A percentile compares a stretch with the other conserved stretches of the same genome.
Evolutionary conservation across 2,888 invertebrate species (phyloP).

Genomic region (Rhabditoides inermis): DNA sequence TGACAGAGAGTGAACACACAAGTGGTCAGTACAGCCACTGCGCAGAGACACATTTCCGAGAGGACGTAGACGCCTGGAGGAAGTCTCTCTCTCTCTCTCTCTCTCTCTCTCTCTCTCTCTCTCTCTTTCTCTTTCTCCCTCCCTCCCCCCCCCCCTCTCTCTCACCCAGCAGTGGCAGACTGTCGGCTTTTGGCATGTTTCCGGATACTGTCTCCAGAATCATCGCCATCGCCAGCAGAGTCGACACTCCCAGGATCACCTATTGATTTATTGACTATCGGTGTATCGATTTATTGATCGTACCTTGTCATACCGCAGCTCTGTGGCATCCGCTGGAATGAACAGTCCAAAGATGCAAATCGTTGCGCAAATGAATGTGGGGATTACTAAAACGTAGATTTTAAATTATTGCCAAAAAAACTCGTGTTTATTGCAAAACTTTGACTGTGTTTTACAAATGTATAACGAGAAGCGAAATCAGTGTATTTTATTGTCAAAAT

Average conservation of each 20-base stretch:
- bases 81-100: not conserved
- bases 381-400: not conserved
- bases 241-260: slow-evolving; percentile 4
- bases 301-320: slow-evolving; percentile 3
- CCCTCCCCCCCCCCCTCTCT: not conserved
- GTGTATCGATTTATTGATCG: too few relatives aligned
- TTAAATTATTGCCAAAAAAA: too few relatives aligned
- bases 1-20: slow-evolving; percentile 1
- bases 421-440: too few relatives aligned
- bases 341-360: slow-evolving; percentile 6
- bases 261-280: too few relatives aligned
- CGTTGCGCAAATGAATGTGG: slow-evolving; percentile 1
- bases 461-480: too few relatives aligned
- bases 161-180: slow-evolving; percentile 2
- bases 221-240: slow-evolving; percentile 4
- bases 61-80: slow-evolving; percentile 4
- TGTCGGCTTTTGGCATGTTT: slow-evolving; percentile 5
- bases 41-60: not conserved
- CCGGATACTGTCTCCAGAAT: not conserved
- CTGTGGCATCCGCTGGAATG: slow-evolving; percentile 5
- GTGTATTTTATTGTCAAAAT: too few relatives aligned
- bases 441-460: too few relatives aligned
- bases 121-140: too few relatives aligned
- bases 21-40: slow-evolving; percentile 1
- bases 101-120: too few relatives aligned